Evolutionary conservation across 1,140 invertebrate species (phyloP).

Genomic region (Drosophila lacteicornis): DNA sequence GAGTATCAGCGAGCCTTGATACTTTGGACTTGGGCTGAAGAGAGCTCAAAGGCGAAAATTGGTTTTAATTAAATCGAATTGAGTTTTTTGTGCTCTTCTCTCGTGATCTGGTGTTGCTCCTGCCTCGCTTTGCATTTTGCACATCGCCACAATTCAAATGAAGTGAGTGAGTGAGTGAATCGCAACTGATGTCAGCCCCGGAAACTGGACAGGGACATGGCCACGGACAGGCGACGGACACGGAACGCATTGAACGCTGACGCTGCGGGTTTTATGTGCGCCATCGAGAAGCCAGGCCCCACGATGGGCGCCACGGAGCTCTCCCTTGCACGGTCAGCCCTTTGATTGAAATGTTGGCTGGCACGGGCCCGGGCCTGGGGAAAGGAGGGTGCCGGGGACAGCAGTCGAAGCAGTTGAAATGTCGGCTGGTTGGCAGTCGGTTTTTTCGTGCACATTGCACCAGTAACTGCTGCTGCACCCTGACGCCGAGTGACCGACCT

Average conservation of each 20-base stretch:
- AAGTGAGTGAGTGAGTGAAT: conserved; percentile 51
- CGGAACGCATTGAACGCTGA: conserved; percentile 78
- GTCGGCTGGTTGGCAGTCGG: conserved; percentile 58
- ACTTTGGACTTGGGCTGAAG: background rate
- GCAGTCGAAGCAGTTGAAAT: conserved; percentile 67
- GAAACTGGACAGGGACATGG: conserved; percentile 38
- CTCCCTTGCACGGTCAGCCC: conserved; percentile 28
- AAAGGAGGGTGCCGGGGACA: conserved; percentile 1
- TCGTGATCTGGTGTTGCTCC: conserved; percentile 5
- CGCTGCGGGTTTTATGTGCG: conserved; percentile 73
- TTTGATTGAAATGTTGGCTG: conserved; percentile 81
- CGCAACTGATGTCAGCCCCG: conserved; percentile 36
- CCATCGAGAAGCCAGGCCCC: conserved; percentile 52
- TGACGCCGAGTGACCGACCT: conserved; percentile 7
- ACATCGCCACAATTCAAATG: conserved; percentile 49
- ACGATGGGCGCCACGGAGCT: conserved; percentile 8
- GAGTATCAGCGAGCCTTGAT: background rate
- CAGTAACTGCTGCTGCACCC: conserved; percentile 59
- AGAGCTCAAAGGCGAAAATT: conserved; percentile 75
- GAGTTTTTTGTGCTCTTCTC: conserved; percentile 56
- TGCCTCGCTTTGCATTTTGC: conserved; percentile 41
- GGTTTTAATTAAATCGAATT: conserved; percentile 84
- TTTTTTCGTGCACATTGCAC: conserved; percentile 74
- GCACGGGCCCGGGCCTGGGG: conserved; percentile 40
- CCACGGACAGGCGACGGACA: conserved; percentile 63